Percentiles rank a stretch among this genome's conserved stretches.
Conservation (phyloP, 2,888 invertebrate genomes). For the Gandaritis pyraliata region DNA sequence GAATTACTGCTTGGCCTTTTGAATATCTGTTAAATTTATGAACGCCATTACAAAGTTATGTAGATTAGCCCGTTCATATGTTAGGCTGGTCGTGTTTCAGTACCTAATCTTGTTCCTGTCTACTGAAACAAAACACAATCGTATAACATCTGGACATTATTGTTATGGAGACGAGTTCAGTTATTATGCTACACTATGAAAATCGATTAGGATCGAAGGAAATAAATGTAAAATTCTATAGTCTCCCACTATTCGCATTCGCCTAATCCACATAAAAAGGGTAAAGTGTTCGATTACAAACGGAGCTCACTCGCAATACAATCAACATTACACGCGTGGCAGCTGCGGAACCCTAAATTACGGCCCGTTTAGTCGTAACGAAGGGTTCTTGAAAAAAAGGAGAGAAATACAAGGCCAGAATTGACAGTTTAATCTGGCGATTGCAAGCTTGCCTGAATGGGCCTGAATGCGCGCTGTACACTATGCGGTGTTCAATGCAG, state of each 20-base stretch:
- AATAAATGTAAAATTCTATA: conserved; percentile 32
- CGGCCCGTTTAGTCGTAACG: conserved; percentile 68
- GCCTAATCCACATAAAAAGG: conserved; percentile 62
- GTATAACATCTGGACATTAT: conserved; percentile 1
- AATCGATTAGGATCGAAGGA: conserved; percentile 21
- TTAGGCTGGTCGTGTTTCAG: background rate
- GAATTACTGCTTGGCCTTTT: conserved; percentile 26
- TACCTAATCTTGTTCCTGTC: background rate
- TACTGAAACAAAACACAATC: background rate
- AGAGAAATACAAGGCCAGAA: conserved; percentile 62
- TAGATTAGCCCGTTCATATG: conserved; percentile 10
- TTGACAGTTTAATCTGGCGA: conserved; percentile 78
- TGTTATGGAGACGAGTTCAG: background rate
- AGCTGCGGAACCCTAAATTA: conserved; percentile 80
- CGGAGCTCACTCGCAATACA: conserved; percentile 68
- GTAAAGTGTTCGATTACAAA: conserved; percentile 66
- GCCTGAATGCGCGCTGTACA: conserved; percentile 43
- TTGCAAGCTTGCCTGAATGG: conserved; percentile 55
- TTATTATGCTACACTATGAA: conserved; percentile 20
- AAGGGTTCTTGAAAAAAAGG: conserved; percentile 66
- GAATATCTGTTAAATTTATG: conserved; percentile 24
- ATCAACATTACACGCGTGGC: conserved; percentile 79
- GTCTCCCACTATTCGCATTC: conserved; percentile 43
- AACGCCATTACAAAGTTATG: conserved; percentile 24
- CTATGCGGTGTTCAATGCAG: conserved; percentile 32